Base-by-base conservation (phyloP, 92 coral and sea anemone genomes). In the Parazoanthus swiftii region DNA sequence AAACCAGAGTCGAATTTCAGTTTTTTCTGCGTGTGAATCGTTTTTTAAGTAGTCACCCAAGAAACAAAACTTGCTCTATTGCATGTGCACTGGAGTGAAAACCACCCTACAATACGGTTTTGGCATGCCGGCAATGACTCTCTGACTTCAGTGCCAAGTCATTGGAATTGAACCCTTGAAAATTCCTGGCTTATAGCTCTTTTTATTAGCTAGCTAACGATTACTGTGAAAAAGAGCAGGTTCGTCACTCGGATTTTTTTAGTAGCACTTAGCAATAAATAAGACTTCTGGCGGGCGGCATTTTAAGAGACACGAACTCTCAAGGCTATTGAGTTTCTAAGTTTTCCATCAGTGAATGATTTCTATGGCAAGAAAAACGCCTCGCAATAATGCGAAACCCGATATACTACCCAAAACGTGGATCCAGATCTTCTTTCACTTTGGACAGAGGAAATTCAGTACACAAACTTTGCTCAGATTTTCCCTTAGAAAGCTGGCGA, bases 321-420 rank as follows among this genome's bases (percentile, higher is more conserved):
- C 78, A 48, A 72, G 44, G 54, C 87, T 71, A 84, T 84, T 54
- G 87, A 84, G n/a, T 84, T 84, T 84, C 87, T 44, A 68, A 16
- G 15, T 6, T 84, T 84, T 72, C 65, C 46, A 42, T 71, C 79
- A 84, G 76, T 25, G 26, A 15, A 84, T 74, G 25, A 84, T 84
- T 84, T 84, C 87, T 84, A 84, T 84, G 87, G 87, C 79, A 84
- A 84, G 87, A 72, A 25, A 70, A 43, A 21, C 1, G 29, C 29
- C 51, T 48, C 5, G 26, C 77, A 84, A 84, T 71, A 74, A 84
- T 46, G 87, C 44, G 87, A 44, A 84, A 84, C 77, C 43, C 26
- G 67, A 84, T 84, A 84, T 66, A 84, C 87, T 72, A 5, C 26
- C 25, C 5, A 58, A 36, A 42, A 66, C 74, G 48, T 6, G 18